These are phyloP conservation scores for Mormyrus iriodes DNA, from an alignment of 2,113 vertebrate genomes.

Conservation along the genomic window DNA sequence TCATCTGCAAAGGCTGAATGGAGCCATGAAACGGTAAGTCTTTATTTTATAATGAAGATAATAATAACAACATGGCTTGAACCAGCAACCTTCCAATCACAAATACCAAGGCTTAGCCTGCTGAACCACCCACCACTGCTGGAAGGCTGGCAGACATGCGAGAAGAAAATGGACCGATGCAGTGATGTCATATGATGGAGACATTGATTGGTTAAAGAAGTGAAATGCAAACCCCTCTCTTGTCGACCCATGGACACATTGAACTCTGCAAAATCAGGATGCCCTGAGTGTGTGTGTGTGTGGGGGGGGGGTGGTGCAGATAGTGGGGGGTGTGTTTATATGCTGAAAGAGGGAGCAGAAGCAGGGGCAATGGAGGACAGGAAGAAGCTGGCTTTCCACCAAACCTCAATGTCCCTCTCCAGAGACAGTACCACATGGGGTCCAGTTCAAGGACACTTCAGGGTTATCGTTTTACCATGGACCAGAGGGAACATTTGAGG, in stretches of 20 bases:
- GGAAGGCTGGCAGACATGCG: neutral
- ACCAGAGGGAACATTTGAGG: too few relatives aligned
- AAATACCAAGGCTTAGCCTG: neutral
- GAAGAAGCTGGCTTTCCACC: neutral
- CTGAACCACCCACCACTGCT: neutral
- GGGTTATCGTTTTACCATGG: neutral
- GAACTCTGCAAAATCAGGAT: neutral
- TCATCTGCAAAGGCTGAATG: neutral
- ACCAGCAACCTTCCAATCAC: neutral
- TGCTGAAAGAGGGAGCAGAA: neutral
- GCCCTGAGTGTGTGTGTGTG: neutral
- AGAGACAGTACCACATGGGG: neutral
- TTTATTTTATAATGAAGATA: neutral
- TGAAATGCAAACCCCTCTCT: neutral
- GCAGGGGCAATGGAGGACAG: neutral
- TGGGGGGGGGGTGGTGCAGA: neutral
- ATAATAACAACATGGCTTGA: neutral
- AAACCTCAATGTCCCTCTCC: neutral
- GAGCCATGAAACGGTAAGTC: neutral
- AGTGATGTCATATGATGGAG: neutral
- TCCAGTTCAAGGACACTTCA: neutral
- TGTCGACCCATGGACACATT: neutral
- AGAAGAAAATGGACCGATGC: neutral
- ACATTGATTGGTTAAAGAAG: neutral
- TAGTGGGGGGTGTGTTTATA: neutral